Percentiles rank a stretch among this genome's conserved stretches.
These are phyloP conservation scores for Gallinago media DNA, from an alignment of 2,113 vertebrate species.

Conservation along the genomic window DNA sequence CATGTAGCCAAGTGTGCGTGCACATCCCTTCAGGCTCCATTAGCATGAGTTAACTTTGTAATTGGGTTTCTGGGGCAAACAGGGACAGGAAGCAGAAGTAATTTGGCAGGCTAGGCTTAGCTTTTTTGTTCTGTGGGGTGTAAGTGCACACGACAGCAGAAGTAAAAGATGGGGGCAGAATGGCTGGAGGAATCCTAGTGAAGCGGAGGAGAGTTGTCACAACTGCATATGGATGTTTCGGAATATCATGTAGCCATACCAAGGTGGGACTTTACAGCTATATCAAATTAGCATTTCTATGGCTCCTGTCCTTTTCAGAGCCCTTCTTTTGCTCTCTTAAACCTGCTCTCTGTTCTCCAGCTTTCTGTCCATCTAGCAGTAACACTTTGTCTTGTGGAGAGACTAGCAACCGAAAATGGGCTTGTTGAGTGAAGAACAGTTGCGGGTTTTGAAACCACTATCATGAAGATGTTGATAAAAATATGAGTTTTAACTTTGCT, in stretches of 20 bases:
- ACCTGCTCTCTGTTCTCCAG: not conserved
- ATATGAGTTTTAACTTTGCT: not conserved
- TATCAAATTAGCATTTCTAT: not conserved
- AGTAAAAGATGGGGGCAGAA: not conserved
- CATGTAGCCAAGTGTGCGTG: not conserved
- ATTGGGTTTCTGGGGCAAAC: slow-evolving; percentile 46
- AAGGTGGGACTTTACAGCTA: not conserved
- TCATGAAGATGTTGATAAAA: not conserved
- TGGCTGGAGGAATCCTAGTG: not conserved
- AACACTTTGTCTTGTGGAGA: not conserved
- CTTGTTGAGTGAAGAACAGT: not conserved
- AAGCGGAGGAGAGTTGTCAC: not conserved
- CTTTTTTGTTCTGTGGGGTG: not conserved
- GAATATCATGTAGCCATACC: not conserved
- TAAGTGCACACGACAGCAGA: not conserved
- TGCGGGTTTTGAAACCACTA: not conserved
- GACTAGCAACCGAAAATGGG: not conserved
- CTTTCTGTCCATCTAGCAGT: not conserved
- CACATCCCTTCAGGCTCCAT: slow-evolving; percentile 5
- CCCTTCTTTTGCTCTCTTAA: not conserved
- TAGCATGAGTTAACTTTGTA: slow-evolving; percentile 47
- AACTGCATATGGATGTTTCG: not conserved
- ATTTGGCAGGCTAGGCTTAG: slow-evolving; percentile 20
- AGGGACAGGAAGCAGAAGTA: slow-evolving; percentile 40
- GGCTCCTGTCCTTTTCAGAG: not conserved